Evolutionary conservation across 2,797 vertebrate genomes (phyloP).

Genomic region (Coendou prehensilis): DNA sequence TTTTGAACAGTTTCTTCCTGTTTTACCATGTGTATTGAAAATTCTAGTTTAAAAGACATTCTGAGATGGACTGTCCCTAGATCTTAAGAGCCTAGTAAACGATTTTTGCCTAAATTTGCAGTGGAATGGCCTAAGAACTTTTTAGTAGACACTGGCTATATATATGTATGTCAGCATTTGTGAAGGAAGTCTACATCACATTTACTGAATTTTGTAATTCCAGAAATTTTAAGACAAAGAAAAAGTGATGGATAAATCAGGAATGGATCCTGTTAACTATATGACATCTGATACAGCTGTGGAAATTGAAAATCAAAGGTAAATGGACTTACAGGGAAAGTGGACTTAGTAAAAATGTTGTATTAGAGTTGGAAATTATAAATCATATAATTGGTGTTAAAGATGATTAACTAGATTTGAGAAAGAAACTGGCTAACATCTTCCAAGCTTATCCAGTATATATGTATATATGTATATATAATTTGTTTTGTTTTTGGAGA

Average conservation of each 20-base stretch:
- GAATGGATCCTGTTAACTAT: not conserved
- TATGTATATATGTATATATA: not conserved
- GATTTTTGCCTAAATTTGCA: not conserved
- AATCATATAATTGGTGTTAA: not conserved
- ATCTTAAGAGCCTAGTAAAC: not conserved
- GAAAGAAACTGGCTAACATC: not conserved
- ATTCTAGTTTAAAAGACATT: not conserved
- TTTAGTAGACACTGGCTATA: not conserved
- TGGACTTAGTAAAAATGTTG: not conserved
- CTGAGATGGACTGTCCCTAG: not conserved
- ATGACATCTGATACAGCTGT: not conserved
- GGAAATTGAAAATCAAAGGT: slow-evolving; percentile 74
- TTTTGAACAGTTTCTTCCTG: too few relatives aligned
- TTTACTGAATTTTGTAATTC: slow-evolving; percentile 34
- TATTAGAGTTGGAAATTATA: slow-evolving; percentile 17
- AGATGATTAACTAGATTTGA: not conserved
- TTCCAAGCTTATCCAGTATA: not conserved
- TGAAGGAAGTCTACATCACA: not conserved
- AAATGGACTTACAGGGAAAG: slow-evolving; percentile 13
- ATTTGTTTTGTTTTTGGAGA: too few relatives aligned
- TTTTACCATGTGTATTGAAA: too few relatives aligned
- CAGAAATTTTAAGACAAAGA: not conserved
- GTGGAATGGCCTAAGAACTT: not conserved
- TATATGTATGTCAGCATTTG: not conserved
- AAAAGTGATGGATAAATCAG: not conserved